Conservation (phyloP, 1,140 invertebrate genomes). For the Zophobas morio region DNA sequence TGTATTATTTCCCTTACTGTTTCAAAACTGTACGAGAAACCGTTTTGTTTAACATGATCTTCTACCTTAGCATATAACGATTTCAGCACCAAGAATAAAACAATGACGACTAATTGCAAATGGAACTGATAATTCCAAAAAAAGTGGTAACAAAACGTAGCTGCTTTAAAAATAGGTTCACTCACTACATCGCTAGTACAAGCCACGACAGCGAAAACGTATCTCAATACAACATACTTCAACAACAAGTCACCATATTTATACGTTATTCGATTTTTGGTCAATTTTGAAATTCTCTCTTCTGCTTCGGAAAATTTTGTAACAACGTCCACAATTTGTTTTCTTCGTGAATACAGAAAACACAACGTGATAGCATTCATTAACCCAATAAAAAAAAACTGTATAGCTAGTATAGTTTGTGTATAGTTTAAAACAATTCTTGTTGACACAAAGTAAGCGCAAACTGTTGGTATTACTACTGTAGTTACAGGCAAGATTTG, state of each 20-base stretch:
- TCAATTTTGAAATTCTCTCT: neutral
- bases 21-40: too few relatives aligned
- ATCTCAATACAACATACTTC: neutral
- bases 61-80: neutral
- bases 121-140: slow-evolving; percentile 7
- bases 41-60: neutral
- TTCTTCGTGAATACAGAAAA: neutral
- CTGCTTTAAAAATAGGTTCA: neutral
- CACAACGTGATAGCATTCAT: too few relatives aligned
- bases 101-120: neutral
- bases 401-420: too few relatives aligned
- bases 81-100: neutral
- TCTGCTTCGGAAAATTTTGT: neutral
- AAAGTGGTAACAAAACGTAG: neutral
- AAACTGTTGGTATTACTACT: neutral
- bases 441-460: too few relatives aligned
- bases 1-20: too few relatives aligned
- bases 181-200: neutral
- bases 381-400: too few relatives aligned
- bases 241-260: neutral
- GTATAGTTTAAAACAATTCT: too few relatives aligned
- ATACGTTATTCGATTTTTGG: neutral
- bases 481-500: neutral
- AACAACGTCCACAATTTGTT: neutral
- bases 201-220: neutral